Percentiles rank a stretch among this genome's conserved stretches.
Evolutionary conservation across 1,140 invertebrate species (phyloP).

Genomic region (Thereuonema tuberculata): DNA sequence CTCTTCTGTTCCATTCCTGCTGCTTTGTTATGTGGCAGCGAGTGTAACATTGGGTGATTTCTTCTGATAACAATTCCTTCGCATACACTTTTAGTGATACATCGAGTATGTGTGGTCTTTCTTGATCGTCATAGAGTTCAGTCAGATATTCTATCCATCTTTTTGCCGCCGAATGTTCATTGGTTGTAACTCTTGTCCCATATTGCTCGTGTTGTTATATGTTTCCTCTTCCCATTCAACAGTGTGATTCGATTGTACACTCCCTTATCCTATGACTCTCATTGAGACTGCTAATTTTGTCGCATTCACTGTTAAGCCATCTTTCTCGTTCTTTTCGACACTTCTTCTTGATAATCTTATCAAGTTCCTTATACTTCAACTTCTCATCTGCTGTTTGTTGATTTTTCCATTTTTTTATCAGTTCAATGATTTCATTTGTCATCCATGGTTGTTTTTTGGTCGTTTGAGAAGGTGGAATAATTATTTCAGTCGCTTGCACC

Average conservation of each 20-base stretch:
- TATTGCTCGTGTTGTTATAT: not conserved
- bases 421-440: not conserved
- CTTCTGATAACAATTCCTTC: not conserved
- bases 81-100: not conserved
- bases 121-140: not conserved
- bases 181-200: not conserved
- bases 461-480: not conserved
- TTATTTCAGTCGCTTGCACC: not conserved
- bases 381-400: not conserved
- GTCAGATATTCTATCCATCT: not conserved
- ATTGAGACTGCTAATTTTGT: not conserved
- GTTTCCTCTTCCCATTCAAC: not conserved
- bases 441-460: not conserved
- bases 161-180: not conserved
- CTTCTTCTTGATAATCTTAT: not conserved
- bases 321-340: not conserved
- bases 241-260: not conserved
- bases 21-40: not conserved
- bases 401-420: not conserved
- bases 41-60: not conserved
- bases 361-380: not conserved
- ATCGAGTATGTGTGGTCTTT: not conserved
- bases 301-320: not conserved
- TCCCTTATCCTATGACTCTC: not conserved
- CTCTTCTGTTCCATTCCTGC: not conserved